Evolutionary conservation across 2,888 invertebrate genomes (phyloP).

Genomic region (Sminthurinus aureus): DNA sequence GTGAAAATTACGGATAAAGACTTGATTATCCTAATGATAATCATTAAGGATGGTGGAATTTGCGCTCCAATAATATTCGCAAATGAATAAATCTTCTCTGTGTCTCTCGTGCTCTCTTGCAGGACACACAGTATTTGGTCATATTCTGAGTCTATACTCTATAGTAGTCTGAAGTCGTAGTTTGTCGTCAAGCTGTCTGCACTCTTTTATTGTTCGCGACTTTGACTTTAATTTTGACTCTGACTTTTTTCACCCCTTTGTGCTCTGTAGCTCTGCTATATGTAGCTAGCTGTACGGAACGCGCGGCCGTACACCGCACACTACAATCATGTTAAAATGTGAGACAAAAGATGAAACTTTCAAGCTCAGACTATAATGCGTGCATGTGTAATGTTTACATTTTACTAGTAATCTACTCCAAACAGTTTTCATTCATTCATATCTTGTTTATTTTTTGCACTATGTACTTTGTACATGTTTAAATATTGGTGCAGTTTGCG

Average conservation of each 20-base stretch:
- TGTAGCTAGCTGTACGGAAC: background rate
- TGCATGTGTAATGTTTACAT: too few relatives aligned
- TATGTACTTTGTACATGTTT: too few relatives aligned
- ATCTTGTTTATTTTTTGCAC: too few relatives aligned
- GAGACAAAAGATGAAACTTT: background rate
- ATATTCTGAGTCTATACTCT: background rate
- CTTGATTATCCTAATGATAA: conserved; percentile 12
- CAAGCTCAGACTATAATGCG: background rate
- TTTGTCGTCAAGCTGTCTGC: background rate
- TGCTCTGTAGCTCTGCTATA: background rate
- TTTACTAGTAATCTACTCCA: too few relatives aligned
- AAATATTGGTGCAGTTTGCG: too few relatives aligned
- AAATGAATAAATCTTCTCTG: background rate
- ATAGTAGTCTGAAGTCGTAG: background rate
- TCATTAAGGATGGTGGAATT: conserved; percentile 1
- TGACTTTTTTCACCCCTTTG: conserved; percentile 7
- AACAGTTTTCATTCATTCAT: too few relatives aligned
- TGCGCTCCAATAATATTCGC: conserved; percentile 9
- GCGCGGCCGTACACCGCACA: background rate
- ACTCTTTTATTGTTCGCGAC: background rate
- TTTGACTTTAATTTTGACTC: background rate
- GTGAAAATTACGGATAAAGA: background rate
- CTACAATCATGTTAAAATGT: background rate
- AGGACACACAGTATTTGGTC: too few relatives aligned
- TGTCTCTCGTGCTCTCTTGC: background rate